A percentile compares a stretch with the other conserved stretches of the same genome.
Evolutionary conservation across 2,113 vertebrate genomes (phyloP).

Genomic region (Rhabdornis inornatus): DNA sequence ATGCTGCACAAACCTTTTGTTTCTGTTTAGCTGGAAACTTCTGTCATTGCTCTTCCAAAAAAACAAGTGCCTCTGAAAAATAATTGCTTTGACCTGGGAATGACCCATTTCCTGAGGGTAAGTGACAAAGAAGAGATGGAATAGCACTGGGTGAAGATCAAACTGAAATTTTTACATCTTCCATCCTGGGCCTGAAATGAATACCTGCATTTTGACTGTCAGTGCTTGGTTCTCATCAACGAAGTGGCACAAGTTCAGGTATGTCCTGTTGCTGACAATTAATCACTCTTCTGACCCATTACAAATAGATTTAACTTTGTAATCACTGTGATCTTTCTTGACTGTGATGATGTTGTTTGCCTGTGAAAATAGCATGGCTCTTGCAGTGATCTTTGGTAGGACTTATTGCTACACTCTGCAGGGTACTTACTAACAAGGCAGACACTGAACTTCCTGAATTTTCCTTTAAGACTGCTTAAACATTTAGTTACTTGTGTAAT

Average conservation of each 20-base stretch:
- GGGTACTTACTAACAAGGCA: background rate
- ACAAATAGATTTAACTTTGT: background rate
- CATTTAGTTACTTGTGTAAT: background rate
- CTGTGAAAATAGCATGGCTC: background rate
- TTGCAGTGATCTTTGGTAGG: background rate
- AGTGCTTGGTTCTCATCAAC: background rate
- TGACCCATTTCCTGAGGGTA: conserved; percentile 14
- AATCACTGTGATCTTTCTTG: background rate
- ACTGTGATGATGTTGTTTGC: background rate
- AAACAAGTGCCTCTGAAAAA: background rate
- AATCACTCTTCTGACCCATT: background rate
- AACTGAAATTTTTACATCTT: background rate
- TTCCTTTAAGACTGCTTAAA: background rate
- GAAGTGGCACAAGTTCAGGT: background rate
- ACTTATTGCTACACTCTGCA: background rate
- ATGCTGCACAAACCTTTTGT: background rate
- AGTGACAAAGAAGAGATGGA: background rate
- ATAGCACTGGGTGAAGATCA: background rate
- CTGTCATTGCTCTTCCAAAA: background rate
- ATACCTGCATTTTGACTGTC: background rate
- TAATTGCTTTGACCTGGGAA: conserved; percentile 3
- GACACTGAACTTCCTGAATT: background rate
- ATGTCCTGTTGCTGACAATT: background rate
- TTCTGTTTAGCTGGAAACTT: conserved; percentile 8
- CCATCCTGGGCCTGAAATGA: background rate